Evolutionary conservation across 1,140 invertebrate species (phyloP), one percentile per base, ranked within the genome.

Genomic region (Diorhabda sublineata): DNA sequence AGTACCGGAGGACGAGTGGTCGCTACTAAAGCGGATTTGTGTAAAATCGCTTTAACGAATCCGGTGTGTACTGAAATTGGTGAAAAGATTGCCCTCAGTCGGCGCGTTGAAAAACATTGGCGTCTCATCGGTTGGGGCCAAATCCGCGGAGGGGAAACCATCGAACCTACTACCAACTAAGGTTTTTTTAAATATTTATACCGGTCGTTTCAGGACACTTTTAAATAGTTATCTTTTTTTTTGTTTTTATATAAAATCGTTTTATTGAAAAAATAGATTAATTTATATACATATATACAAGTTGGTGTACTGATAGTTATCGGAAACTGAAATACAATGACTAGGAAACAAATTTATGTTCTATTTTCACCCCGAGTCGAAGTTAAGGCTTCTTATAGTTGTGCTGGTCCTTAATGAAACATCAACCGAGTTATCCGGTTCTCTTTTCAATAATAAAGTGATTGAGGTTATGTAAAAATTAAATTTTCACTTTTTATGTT

Each of bases 21-120:
- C 43, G 97, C 97, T 42, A 97, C 98, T 0, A 98, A 93, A 80
- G 95, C 91, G 75, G 98, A 99, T 90, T 91, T 99, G 81, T 97
- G 97, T 3, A 99, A 99, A 82, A 98, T 99, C 69, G 91, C 92
- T 57, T 86, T 99, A 42, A 98, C 95, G 9, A 97, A 93, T 83
- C 98, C 98, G 3, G 98, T 99, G 0, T 99, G 98, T 81, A 99
- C 98, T 43, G 98, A 99, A 84, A 90, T 98, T 70, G 95, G 95
- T 66, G 98, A 99, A 81, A 99, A 99, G 81, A 98, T 99, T 78
- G 98, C 98, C 6, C 86, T 99, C 3, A 98, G 96, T 81, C 88
- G 98, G 79, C 88, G 97, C 83, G 95, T 99, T 58, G 98, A 99
- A 75, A 98, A 99, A 81, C 97, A 99, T 88, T 99, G 98, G 98